phyloP scores from a whole-genome alignment of 2,797 vertebrate genomes.

The Acanthornis magna region DNA sequence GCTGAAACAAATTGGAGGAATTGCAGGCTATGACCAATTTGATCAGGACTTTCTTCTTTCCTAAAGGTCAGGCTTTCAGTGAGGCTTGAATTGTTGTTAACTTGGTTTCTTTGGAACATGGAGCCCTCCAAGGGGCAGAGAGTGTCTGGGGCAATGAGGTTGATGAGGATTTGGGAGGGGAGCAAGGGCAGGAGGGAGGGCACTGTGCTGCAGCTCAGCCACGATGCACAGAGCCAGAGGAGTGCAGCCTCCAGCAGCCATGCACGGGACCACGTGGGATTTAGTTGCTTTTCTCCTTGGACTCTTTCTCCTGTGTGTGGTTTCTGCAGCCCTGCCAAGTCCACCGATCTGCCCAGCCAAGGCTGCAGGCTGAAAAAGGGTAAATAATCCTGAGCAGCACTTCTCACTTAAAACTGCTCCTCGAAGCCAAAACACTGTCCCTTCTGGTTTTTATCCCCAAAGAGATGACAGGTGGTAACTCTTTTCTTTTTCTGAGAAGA shows the following conservation, averaged over 20 bases:
- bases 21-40: fast-evolving
- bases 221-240: neutral
- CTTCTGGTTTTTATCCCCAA: neutral
- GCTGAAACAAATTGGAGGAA: neutral
- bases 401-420: neutral
- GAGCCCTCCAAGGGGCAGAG: neutral
- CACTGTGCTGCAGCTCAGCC: neutral
- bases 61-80: neutral
- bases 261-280: neutral
- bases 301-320: neutral
- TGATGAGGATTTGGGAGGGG: neutral
- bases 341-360: neutral
- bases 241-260: neutral
- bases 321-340: neutral
- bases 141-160: neutral
- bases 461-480: neutral
- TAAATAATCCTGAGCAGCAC: neutral
- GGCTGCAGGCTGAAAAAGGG: neutral
- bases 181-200: neutral
- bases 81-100: neutral
- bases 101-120: neutral
- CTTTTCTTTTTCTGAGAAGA: neutral
- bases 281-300: neutral
- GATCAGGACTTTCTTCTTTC: neutral
- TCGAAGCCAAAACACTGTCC: neutral